Evolutionary conservation across 2,797 vertebrate genomes (phyloP), one percentile per base, ranked within the genome.

Genomic region (Gallirallus australis): DNA sequence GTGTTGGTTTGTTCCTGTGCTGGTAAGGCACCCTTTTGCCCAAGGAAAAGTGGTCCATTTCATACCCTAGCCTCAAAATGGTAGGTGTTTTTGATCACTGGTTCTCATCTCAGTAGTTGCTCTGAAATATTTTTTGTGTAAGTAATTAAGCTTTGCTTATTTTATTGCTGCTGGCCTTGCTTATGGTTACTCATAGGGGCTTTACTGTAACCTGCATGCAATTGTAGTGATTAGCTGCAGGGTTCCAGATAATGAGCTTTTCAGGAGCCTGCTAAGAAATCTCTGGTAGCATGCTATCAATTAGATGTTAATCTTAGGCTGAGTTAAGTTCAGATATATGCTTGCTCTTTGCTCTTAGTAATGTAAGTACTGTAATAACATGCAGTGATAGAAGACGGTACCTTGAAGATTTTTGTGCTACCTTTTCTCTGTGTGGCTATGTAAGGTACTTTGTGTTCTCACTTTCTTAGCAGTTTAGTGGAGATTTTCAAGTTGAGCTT

Each of bases 281-380:
- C 48, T 92, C 59, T 54, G 30, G 33, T 54, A 75, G 40, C 0
- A 1, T 65, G 40, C 50, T 78, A 76, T 90, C 31, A 8, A 30
- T 30, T 75, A 57, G 52, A 63, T 85, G 66, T 66, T 69, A 80
- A 94, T 56, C 47, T 92, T 88, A 57, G 28, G 18, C 72, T 90
- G 39, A 39, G 54, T 71, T 83, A 78, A 76, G 13, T 48, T 86
- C 77, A 86, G 77, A 40, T 92, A 80, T 3, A 14, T 24, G 8
- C 70, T 93, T 92, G 78, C 47, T 96, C 78, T 91, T 95, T 90
- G 86, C 25, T 93, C 75, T 77, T 86, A 10, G 8, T 31, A 72
- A 68, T 27, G 16, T 30, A 54, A 72, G 16, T 77, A 35, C 17
- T 57, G 13, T 61, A 81, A 65, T 78, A 53, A 48, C 47, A 54